Percentiles rank a stretch among this genome's conserved stretches.
phyloP scores from a whole-genome alignment of 2,113 vertebrate species.

The Pardalotus punctatus region DNA sequence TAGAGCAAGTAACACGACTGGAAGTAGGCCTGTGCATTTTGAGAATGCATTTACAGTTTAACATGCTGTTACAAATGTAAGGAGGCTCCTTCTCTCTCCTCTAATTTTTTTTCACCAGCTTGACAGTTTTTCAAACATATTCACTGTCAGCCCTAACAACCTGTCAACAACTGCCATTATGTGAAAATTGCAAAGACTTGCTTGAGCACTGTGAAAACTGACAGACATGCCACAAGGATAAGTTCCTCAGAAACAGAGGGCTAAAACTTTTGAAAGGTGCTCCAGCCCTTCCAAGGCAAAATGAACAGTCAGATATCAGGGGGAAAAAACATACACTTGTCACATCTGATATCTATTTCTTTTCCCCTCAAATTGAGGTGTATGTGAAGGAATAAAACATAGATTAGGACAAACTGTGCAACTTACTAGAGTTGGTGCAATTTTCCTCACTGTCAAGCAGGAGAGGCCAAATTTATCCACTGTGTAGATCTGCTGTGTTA shows the following conservation, averaged over 20 bases:
- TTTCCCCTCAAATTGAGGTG: slow-evolving; percentile 70
- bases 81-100: slow-evolving; percentile 70
- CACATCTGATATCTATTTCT: slow-evolving; percentile 83
- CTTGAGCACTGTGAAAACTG: slow-evolving; percentile 85
- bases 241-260: slow-evolving; percentile 82
- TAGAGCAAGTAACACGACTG: slow-evolving; percentile 53
- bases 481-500: not conserved
- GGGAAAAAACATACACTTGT: slow-evolving; percentile 76
- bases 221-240: slow-evolving; percentile 94
- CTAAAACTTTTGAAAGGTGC: slow-evolving; percentile 87
- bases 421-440: slow-evolving; percentile 26
- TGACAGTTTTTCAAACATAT: slow-evolving; percentile 93
- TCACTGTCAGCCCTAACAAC: slow-evolving; percentile 88
- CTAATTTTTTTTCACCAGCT: slow-evolving; percentile 85
- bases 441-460: slow-evolving; percentile 44
- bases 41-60: slow-evolving; percentile 67
- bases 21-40: slow-evolving; percentile 59
- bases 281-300: slow-evolving; percentile 82
- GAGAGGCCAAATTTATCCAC: not conserved
- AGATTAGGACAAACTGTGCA: slow-evolving; percentile 57
- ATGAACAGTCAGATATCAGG: slow-evolving; percentile 89
- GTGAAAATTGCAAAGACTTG: slow-evolving; percentile 80
- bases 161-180: slow-evolving; percentile 88
- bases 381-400: slow-evolving; percentile 77
- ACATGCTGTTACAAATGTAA: slow-evolving; percentile 78